phyloP scores from a whole-genome alignment of 2,113 vertebrate genomes.

The Sardina pilchardus region DNA sequence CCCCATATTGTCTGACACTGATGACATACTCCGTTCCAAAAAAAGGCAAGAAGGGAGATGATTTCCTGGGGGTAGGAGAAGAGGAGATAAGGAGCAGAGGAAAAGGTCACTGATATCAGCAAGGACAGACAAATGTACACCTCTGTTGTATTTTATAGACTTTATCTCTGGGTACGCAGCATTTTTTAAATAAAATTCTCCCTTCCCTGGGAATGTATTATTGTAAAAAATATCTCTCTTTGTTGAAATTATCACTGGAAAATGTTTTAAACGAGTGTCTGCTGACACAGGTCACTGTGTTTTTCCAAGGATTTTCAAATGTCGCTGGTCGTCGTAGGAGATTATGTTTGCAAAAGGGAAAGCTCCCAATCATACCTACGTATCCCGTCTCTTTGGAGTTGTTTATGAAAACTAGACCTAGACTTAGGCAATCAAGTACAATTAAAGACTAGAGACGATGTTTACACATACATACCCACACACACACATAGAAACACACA shows the following conservation, averaged over 20 bases:
- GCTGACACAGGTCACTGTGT: not conserved
- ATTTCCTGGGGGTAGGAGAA: not conserved
- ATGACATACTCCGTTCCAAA: not conserved
- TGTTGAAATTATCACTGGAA: not conserved
- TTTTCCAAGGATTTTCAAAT: not conserved
- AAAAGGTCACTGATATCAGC: not conserved
- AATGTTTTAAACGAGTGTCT: not conserved
- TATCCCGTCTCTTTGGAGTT: not conserved
- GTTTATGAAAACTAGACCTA: not conserved
- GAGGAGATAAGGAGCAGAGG: not conserved
- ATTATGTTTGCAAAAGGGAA: not conserved
- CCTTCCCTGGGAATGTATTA: not conserved
- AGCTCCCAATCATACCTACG: not conserved
- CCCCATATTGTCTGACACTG: conserved; percentile 8
- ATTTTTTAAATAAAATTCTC: no score
- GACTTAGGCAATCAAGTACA: not conserved
- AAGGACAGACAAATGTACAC: not conserved
- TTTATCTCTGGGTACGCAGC: not conserved
- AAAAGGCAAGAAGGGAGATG: not conserved
- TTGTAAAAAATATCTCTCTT: not conserved
- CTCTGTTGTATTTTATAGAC: not conserved
- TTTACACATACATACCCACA: not conserved
- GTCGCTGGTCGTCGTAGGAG: not conserved
- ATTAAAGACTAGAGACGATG: conserved; percentile 1
- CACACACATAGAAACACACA: conserved; percentile 3